Evolutionary conservation across 2,797 vertebrate species (phyloP), one percentile per base, ranked within the genome.

Genomic region (Scyliorhinus canicula): DNA sequence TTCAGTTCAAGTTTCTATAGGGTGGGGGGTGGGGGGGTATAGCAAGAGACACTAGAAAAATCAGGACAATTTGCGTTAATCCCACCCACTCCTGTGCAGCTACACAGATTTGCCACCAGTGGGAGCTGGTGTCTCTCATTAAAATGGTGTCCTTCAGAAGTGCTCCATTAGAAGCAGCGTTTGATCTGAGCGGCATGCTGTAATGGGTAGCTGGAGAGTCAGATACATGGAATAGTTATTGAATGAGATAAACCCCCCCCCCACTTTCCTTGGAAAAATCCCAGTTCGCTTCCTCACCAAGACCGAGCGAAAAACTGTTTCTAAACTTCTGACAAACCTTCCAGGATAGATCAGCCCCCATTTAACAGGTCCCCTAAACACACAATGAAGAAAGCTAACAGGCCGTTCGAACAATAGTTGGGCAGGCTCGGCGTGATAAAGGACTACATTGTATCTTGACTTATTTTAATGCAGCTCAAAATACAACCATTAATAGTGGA

Each of bases 101-200:
- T 52, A 71, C 47, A 69, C 40, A n/a, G 95, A 96, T 95, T 95
- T 94, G 65, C 95, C 95, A 95, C 95, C 96, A 96, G 96, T 97
- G 97, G 96, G 96, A 96, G 96, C 95, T 95, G 95, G 96, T 95
- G 96, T 55, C 95, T 96, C 96, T 95, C 93, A 95, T 96, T 95
- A 95, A 95, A 95, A 91, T 86, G 50, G 95, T 79, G 52, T 9
- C 31, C 65, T 71, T 55, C 31, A 14, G 12, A n/a, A 52, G 67
- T 71, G 47, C 67, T 94, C 44, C 60, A 12, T 21, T 5, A 52
- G 67, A 52, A 71, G 31, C 67, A 94, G 31, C 55, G 31, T 94
- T 50, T 94, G 47, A 52, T 94, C 69, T 94, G 67, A 55, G 47
- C 16, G 31, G 47, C 65, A 52, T 71, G 50, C 55, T 74, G 35